phyloP scores from a whole-genome alignment of 1,140 invertebrate genomes.

The Brachionus koreanus region DNA sequence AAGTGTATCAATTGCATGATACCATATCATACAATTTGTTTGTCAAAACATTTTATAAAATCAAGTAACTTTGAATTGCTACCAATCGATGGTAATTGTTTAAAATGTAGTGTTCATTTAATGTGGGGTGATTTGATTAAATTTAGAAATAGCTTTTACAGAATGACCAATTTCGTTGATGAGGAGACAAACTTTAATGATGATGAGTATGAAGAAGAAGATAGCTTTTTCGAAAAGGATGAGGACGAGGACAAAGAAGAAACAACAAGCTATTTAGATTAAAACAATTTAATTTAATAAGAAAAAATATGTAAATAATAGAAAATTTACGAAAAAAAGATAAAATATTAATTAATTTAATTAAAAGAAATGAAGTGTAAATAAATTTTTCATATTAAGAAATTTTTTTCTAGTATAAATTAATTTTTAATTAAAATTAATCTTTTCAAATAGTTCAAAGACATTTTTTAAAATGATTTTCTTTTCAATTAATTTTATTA shows the following conservation, averaged over 20 bases:
- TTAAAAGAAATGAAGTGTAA: no score
- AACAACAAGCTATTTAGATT: not conserved
- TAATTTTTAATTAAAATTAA: not conserved
- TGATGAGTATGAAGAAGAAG: constrained; percentile 31
- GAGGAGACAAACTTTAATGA: not conserved
- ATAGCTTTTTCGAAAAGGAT: not conserved
- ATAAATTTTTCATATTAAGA: not conserved
- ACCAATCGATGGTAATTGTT: constrained; percentile 33
- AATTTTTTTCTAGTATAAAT: not conserved
- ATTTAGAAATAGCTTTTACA: not conserved
- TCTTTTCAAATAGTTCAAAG: no score
- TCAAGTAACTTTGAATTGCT: not conserved
- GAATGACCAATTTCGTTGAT: not conserved
- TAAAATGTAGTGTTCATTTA: not conserved
- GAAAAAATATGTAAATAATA: not conserved
- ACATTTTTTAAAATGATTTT: no score
- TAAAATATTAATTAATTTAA: no score
- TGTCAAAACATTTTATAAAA: constrained; percentile 22
- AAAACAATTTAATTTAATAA: not conserved
- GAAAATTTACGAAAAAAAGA: not conserved
- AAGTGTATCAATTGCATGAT: constrained; percentile 37
- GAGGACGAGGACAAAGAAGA: not conserved
- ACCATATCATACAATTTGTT: constrained; percentile 29
- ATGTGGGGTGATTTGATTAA: constrained; percentile 44
- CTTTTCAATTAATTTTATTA: no score